phyloP scores from a whole-genome alignment of 1,140 invertebrate genomes.

The Pseudomyrmex gracilis region DNA sequence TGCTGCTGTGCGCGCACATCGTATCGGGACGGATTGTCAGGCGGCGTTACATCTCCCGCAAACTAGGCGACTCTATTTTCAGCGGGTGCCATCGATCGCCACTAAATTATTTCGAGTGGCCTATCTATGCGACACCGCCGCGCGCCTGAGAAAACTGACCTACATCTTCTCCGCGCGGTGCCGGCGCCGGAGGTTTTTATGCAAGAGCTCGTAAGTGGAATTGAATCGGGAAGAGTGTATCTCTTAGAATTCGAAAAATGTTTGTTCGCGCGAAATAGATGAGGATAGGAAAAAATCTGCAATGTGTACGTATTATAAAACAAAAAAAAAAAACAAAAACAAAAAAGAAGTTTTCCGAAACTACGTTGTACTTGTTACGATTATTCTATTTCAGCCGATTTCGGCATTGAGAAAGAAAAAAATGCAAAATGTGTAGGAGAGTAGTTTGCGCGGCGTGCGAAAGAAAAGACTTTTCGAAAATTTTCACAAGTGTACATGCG shows the following conservation, averaged over 20 bases:
- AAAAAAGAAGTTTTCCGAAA: background rate
- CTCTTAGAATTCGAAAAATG: background rate
- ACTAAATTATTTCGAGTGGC: constrained; percentile 84
- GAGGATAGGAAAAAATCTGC: background rate
- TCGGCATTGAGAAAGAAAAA: constrained; percentile 12
- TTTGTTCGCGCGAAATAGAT: background rate
- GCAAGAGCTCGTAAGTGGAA: constrained; percentile 28
- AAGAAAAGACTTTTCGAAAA: constrained; percentile 17
- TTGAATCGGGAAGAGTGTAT: constrained; percentile 21
- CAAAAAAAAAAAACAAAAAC: too few species aligned
- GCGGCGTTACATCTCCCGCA: constrained; percentile 66
- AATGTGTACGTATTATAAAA: too few species aligned
- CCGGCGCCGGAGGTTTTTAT: constrained; percentile 9
- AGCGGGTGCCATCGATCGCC: constrained; percentile 83
- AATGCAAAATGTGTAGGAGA: background rate
- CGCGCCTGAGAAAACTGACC: constrained; percentile 82
- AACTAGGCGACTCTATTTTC: constrained; percentile 78
- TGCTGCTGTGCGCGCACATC: constrained; percentile 38
- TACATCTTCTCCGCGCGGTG: constrained; percentile 73
- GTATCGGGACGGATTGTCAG: constrained; percentile 61
- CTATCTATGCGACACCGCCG: constrained; percentile 77
- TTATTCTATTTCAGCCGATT: constrained; percentile 21
- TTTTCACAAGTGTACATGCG: background rate
- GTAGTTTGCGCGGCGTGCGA: background rate
- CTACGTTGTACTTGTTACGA: background rate